phyloP scores from a whole-genome alignment of 2,113 vertebrate genomes.

The Cavia aperea region DNA sequence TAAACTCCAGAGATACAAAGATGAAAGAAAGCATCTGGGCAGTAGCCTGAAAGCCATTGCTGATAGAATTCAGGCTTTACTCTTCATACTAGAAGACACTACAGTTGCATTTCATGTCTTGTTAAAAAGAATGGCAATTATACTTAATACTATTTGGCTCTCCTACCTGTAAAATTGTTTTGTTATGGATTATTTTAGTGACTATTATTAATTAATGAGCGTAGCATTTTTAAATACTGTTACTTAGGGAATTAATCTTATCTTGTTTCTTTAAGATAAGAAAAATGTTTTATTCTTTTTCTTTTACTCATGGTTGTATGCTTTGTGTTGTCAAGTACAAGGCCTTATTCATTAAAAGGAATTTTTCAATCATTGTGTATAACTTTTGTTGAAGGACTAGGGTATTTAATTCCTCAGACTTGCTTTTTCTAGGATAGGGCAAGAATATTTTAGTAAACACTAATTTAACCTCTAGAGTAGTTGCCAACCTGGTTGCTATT shows the following conservation, averaged over 20 bases:
- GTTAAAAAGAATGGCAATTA: neutral
- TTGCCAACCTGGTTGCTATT: neutral
- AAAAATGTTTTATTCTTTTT: neutral
- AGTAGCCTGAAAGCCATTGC: accelerated
- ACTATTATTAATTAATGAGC: neutral
- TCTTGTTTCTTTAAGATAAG: neutral
- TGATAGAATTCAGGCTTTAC: neutral
- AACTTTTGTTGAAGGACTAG: neutral
- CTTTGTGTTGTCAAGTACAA: neutral
- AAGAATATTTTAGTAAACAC: neutral
- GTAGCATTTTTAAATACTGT: neutral
- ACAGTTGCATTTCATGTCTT: neutral
- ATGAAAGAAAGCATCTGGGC: neutral
- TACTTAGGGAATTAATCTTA: neutral
- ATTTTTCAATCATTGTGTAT: neutral
- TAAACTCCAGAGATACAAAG: neutral
- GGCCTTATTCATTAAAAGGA: neutral
- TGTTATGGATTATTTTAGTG: neutral
- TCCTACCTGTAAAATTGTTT: neutral
- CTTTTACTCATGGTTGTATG: neutral
- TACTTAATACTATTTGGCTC: neutral
- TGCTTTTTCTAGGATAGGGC: neutral
- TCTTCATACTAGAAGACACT: neutral
- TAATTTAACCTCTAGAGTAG: neutral
- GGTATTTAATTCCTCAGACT: neutral